These are phyloP conservation scores for Lucilia sericata DNA, from an alignment of 1,140 invertebrate species.

Conservation along the genomic window DNA sequence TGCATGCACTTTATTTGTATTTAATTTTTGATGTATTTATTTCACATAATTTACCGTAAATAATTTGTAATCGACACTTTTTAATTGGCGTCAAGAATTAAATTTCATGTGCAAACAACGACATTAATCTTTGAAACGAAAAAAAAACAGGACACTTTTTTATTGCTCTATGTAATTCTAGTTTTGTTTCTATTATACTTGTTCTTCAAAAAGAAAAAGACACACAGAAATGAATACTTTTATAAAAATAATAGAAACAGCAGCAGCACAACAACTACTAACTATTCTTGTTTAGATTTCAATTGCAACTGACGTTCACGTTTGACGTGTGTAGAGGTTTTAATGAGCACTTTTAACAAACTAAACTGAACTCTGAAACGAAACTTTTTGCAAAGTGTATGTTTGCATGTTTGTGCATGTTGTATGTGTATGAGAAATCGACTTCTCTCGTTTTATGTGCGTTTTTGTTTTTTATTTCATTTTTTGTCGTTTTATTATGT, in stretches of 20 bases:
- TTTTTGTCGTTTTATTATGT: not conserved
- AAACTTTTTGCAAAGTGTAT: not conserved
- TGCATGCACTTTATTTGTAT: not conserved
- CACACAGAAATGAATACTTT: not conserved
- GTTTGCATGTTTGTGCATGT: not conserved
- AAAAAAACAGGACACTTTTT: constrained; percentile 35
- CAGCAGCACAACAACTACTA: constrained; percentile 23
- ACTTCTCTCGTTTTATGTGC: constrained; percentile 24
- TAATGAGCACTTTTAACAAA: constrained; percentile 29
- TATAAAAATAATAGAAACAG: not conserved
- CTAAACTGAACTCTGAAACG: constrained; percentile 15
- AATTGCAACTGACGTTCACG: constrained; percentile 37
- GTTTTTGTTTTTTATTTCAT: not conserved
- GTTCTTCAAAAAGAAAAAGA: no score
- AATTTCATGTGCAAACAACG: not conserved
- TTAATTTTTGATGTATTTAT: not conserved
- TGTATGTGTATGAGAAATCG: not conserved
- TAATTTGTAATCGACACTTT: no score
- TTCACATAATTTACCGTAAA: not conserved
- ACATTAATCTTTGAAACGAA: not conserved
- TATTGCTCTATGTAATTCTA: not conserved
- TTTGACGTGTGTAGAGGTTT: constrained; percentile 33
- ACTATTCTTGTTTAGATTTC: constrained; percentile 34
- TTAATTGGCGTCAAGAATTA: no score
- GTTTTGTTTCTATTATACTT: not conserved